Evolutionary conservation across 2,797 vertebrate genomes (phyloP).

Genomic region (Pipistrellus kuhlii): DNA sequence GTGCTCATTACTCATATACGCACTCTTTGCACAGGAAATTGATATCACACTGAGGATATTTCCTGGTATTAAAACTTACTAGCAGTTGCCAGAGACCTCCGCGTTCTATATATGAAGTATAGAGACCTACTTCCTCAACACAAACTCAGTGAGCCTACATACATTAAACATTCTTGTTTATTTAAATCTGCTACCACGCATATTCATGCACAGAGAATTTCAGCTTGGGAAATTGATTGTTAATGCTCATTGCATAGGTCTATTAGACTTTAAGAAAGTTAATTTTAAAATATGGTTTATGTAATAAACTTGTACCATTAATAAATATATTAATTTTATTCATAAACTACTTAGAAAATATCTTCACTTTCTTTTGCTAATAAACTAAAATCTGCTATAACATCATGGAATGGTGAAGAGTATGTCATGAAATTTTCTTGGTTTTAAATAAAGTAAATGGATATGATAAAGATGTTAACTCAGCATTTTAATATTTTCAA

Average conservation of each 20-base stretch:
- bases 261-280: background rate
- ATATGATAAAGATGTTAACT: background rate
- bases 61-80: background rate
- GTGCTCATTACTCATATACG: background rate
- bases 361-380: background rate
- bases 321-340: slow-evolving; percentile 5
- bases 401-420: background rate
- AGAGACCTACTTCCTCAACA: background rate
- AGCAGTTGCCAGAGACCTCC: background rate
- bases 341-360: background rate
- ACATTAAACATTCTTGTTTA: background rate
- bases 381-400: background rate
- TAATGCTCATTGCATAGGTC: background rate
- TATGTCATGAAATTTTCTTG: background rate
- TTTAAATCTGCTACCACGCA: background rate
- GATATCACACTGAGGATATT: background rate
- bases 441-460: background rate
- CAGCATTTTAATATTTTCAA: background rate
- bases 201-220: background rate
- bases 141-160: background rate
- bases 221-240: background rate
- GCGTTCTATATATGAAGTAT: background rate
- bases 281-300: slow-evolving; percentile 33
- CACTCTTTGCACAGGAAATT: background rate
- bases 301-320: background rate